Evolutionary conservation across 2,888 invertebrate species (phyloP).

Genomic region (Nomada fabriciana): DNA sequence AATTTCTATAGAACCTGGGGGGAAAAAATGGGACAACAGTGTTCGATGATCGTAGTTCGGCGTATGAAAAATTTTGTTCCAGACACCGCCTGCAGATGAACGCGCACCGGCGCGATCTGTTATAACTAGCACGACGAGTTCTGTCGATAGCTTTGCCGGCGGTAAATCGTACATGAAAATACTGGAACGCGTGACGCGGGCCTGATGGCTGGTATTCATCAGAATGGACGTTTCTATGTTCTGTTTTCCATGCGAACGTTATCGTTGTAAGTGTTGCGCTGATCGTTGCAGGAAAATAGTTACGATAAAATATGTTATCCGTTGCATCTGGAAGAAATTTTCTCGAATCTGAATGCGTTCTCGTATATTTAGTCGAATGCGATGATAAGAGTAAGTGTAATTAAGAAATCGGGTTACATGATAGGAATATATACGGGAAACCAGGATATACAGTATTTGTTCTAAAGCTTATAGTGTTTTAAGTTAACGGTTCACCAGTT

Average conservation of each 20-base stretch:
- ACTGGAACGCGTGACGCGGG: background rate
- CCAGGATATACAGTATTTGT: no score
- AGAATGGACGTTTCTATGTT: conserved; percentile 1
- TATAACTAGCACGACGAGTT: conserved; percentile 11
- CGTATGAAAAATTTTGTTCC: conserved; percentile 40
- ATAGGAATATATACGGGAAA: no score
- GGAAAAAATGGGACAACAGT: conserved; percentile 10
- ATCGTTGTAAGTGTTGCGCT: background rate
- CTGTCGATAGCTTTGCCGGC: conserved; percentile 30
- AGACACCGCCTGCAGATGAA: background rate
- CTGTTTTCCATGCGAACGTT: background rate
- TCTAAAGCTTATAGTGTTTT: no score
- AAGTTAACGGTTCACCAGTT: no score
- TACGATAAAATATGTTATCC: background rate
- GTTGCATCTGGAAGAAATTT: background rate
- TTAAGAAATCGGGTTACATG: no score
- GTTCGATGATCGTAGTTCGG: conserved; percentile 23
- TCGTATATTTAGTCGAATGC: no score
- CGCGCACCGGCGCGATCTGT: conserved; percentile 4
- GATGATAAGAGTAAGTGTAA: no score
- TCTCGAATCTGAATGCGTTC: background rate
- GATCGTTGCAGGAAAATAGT: conserved; percentile 6
- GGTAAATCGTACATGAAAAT: conserved; percentile 19
- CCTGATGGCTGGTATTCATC: conserved; percentile 8
- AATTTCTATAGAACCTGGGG: background rate